Evolutionary conservation across 2,797 vertebrate species (phyloP).

Genomic region (Macroramphosus scolopax): DNA sequence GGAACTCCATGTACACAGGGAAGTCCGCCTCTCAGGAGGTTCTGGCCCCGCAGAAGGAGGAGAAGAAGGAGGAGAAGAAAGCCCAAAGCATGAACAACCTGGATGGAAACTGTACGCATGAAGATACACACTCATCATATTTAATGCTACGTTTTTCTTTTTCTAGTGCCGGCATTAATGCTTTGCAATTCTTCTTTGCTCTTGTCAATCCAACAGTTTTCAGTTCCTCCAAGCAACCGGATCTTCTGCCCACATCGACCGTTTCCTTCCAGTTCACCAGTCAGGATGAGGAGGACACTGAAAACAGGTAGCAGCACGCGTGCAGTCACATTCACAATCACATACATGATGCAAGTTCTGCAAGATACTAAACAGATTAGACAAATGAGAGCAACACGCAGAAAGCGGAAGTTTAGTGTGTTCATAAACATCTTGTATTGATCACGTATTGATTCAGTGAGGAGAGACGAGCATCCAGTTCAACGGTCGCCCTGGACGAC

Average conservation of each 20-base stretch:
- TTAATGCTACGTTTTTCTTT: not conserved
- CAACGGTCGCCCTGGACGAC: conserved; percentile 86
- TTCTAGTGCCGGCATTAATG: not conserved
- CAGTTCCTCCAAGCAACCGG: conserved; percentile 62
- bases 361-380: no score
- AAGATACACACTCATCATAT: not conserved
- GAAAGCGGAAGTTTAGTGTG: not conserved
- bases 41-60: conserved; percentile 76
- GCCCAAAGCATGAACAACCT: conserved; percentile 89
- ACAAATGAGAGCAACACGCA: no score
- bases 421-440: not conserved
- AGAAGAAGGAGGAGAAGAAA: conserved; percentile 81
- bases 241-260: conserved; percentile 54
- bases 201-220: conserved; percentile 57
- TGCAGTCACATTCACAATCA: no score
- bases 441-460: conserved; percentile 71
- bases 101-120: conserved; percentile 82
- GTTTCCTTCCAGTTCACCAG: conserved; percentile 37
- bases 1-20: conserved; percentile 77
- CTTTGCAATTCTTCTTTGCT: not conserved
- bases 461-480: conserved; percentile 80
- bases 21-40: conserved; percentile 90
- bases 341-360: no score
- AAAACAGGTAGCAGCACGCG: conserved; percentile 62
- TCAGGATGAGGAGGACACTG: conserved; percentile 32